These are phyloP conservation scores for Ecliptopera silaceata DNA, from an alignment of 2,888 invertebrate genomes.

Conservation along the genomic window DNA sequence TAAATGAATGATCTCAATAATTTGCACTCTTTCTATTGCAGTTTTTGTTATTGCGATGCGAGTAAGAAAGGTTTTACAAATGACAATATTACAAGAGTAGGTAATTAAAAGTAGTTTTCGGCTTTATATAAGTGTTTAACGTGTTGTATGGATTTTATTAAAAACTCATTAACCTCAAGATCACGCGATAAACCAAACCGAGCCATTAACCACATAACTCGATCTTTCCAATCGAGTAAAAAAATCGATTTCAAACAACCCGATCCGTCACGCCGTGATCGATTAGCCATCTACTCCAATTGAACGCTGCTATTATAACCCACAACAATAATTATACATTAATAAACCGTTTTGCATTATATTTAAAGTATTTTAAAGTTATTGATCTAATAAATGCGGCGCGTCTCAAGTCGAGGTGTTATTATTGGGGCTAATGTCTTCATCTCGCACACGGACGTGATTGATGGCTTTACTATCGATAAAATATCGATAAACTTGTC, in stretches of 20 bases:
- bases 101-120: no score
- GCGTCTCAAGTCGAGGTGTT: slow-evolving; percentile 56
- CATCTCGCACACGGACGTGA: slow-evolving; percentile 59
- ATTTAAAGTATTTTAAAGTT: slow-evolving; percentile 54
- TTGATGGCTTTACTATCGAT: slow-evolving; percentile 54
- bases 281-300: slow-evolving; percentile 68
- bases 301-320: slow-evolving; percentile 58
- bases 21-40: no score
- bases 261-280: slow-evolving; percentile 65
- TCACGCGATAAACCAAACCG: slow-evolving; percentile 65
- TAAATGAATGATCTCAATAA: no score
- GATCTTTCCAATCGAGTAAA: slow-evolving; percentile 30
- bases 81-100: no score
- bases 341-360: slow-evolving; percentile 74
- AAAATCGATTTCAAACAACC: slow-evolving; percentile 46
- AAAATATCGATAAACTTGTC: slow-evolving; percentile 56
- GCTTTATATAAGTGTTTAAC: background rate
- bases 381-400: slow-evolving; percentile 74
- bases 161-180: slow-evolving; percentile 63
- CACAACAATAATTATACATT: slow-evolving; percentile 65
- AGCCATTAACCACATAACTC: slow-evolving; percentile 46
- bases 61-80: no score
- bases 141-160: slow-evolving; percentile 14
- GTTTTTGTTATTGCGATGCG: no score
- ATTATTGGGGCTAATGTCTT: slow-evolving; percentile 69